phyloP scores from a whole-genome alignment of 1,140 invertebrate species.

The Pollicipes pollicipes region DNA sequence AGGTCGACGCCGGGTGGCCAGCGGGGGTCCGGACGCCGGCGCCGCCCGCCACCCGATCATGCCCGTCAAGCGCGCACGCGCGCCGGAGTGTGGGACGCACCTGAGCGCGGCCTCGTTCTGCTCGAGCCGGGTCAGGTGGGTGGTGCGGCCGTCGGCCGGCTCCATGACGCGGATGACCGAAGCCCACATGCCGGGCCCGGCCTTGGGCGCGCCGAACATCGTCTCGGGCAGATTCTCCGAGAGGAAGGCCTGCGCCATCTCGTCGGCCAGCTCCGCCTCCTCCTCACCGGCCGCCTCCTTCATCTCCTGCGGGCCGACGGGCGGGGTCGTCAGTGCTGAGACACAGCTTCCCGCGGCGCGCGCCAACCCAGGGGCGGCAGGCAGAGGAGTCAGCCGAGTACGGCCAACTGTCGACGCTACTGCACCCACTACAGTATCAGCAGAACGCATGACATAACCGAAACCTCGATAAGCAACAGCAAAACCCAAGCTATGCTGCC shows the following conservation, averaged over 20 bases:
- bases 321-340: slow-evolving; percentile 4
- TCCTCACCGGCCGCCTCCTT: slow-evolving; percentile 73
- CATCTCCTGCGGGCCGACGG: slow-evolving; percentile 52
- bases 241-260: slow-evolving; percentile 92
- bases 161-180: slow-evolving; percentile 82
- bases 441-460: too few species aligned
- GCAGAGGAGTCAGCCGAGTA: too few species aligned
- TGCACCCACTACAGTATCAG: too few species aligned
- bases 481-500: too few species aligned
- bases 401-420: too few species aligned
- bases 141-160: slow-evolving; percentile 62
- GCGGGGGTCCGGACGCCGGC: too few species aligned
- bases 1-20: too few species aligned
- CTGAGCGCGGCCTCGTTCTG: slow-evolving; percentile 94
- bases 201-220: slow-evolving; percentile 87
- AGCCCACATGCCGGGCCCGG: slow-evolving; percentile 91
- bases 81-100: slow-evolving; percentile 28
- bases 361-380: too few species aligned
- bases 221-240: slow-evolving; percentile 85
- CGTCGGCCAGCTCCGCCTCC: slow-evolving; percentile 63
- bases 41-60: too few species aligned
- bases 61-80: too few species aligned
- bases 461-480: too few species aligned
- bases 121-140: slow-evolving; percentile 62
- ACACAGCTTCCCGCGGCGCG: slow-evolving; percentile 3